Percentiles rank a stretch among this genome's conserved stretches.
These are phyloP conservation scores for Boloria selene DNA, from an alignment of 2,888 invertebrate genomes.

Conservation along the genomic window DNA sequence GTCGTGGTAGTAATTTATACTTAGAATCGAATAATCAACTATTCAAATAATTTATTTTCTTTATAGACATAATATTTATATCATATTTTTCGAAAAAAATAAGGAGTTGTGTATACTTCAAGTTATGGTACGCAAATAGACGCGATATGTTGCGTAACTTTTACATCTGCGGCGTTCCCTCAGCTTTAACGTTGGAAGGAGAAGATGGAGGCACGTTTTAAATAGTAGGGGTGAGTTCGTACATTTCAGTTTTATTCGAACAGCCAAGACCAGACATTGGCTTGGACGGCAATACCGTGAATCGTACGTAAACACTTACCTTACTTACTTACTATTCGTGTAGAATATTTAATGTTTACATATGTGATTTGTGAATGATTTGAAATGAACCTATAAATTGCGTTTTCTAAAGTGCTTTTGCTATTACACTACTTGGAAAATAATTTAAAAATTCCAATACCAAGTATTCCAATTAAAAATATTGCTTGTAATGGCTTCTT, in stretches of 20 bases:
- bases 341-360: constrained; percentile 6
- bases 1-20: no score
- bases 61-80: no score
- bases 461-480: no score
- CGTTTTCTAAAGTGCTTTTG: no score
- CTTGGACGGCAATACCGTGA: constrained; percentile 44
- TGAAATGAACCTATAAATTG: background rate
- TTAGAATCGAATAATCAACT: no score
- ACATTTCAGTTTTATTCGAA: constrained; percentile 55
- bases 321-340: background rate
- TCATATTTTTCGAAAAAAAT: constrained; percentile 10
- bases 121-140: constrained; percentile 18
- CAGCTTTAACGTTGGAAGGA: constrained; percentile 49
- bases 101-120: constrained; percentile 2
- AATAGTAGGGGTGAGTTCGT: constrained; percentile 56
- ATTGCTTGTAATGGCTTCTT: no score
- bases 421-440: no score
- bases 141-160: constrained; percentile 32
- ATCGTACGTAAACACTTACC: constrained; percentile 51
- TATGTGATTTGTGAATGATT: background rate
- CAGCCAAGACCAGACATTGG: constrained; percentile 50
- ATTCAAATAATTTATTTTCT: no score
- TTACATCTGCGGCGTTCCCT: constrained; percentile 38
- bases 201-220: constrained; percentile 54
- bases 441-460: no score